phyloP scores from a whole-genome alignment of 2,888 invertebrate genomes.

The Griposia aprilina region DNA sequence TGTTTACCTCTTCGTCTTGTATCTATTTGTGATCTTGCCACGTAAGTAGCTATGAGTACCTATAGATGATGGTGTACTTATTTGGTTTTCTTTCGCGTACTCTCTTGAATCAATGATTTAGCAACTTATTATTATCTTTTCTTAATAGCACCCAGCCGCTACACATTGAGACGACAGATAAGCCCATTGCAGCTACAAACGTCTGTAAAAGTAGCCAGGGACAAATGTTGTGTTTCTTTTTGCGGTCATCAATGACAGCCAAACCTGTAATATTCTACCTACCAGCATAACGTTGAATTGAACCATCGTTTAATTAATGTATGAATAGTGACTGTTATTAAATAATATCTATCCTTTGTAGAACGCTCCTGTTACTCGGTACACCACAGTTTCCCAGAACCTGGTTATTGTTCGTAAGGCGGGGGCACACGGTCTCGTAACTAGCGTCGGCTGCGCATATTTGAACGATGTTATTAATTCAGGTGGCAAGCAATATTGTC shows the following conservation, averaged over 20 bases:
- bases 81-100: neutral
- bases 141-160: neutral
- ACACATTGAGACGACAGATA: neutral
- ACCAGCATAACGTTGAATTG: neutral
- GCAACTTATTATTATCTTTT: neutral
- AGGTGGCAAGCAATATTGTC: conserved; percentile 48
- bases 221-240: neutral
- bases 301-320: neutral
- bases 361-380: neutral
- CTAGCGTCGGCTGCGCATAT: conserved; percentile 38
- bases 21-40: conserved; percentile 19
- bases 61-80: neutral
- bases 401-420: conserved; percentile 40
- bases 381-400: conserved; percentile 13
- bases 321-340: conserved; percentile 10
- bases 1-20: conserved; percentile 33
- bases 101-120: neutral
- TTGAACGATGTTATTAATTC: conserved; percentile 51
- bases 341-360: conserved; percentile 22
- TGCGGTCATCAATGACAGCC: neutral
- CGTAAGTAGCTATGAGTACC: neutral
- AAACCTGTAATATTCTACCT: neutral
- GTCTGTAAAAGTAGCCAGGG: neutral
- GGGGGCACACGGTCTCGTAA: conserved; percentile 16
- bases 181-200: neutral